Conservation (phyloP, 92 coral and sea anemone genomes). For the Blastomussa wellsi region DNA sequence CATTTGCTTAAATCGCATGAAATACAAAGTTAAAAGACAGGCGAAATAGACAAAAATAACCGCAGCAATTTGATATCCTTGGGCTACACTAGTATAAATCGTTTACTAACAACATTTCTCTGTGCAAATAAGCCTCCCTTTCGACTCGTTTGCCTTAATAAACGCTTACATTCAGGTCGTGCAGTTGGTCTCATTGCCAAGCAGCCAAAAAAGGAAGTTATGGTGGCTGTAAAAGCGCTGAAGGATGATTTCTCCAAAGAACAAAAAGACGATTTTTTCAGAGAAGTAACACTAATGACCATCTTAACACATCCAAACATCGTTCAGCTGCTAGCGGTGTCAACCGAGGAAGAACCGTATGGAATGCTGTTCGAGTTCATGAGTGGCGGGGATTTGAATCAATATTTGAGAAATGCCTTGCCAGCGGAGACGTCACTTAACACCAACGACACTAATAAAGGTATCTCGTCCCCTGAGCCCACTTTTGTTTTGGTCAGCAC, state of each 20-base stretch:
- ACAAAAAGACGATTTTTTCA: conserved; percentile 82
- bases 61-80: no score
- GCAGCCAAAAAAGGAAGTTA: conserved; percentile 69
- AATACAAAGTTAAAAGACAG: no score
- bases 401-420: conserved; percentile 79
- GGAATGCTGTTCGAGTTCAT: conserved; percentile 98
- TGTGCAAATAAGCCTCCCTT: not conserved
- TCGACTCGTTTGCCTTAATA: not conserved
- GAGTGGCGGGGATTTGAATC: conserved; percentile 91
- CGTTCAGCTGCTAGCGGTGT: conserved; percentile 86
- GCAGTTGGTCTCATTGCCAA: conserved; percentile 74
- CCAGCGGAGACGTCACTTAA: conserved; percentile 65
- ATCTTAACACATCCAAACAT: conserved; percentile 82
- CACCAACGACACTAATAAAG: conserved; percentile 59
- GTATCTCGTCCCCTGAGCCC: conserved; percentile 58
- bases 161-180: conserved; percentile 5
- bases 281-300: conserved; percentile 90
- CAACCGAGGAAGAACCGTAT: conserved; percentile 93
- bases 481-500: no score
- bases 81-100: no score
- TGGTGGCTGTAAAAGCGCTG: conserved; percentile 90
- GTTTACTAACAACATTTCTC: no score
- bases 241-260: conserved; percentile 90
- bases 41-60: no score
- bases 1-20: no score